A percentile compares a stretch with the other conserved stretches of the same genome.
These are phyloP conservation scores for Corythornis cristatus DNA, from an alignment of 2,113 vertebrate genomes.

Conservation along the genomic window DNA sequence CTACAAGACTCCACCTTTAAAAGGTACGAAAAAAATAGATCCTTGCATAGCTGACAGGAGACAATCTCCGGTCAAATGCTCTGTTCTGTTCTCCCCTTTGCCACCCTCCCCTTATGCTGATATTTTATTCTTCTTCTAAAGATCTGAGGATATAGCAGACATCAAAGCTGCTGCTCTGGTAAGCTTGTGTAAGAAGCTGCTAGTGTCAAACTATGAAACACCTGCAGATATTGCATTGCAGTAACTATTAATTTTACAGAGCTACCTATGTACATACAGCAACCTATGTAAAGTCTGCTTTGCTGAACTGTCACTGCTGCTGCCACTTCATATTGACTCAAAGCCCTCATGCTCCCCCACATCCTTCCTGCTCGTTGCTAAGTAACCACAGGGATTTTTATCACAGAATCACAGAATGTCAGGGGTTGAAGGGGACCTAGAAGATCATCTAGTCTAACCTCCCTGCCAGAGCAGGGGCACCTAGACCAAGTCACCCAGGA, in stretches of 20 bases:
- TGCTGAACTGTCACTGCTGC: neutral
- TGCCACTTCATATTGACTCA: neutral
- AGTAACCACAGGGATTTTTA: neutral
- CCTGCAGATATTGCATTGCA: slow-evolving; percentile 27
- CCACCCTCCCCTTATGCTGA: neutral
- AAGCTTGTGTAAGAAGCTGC: neutral
- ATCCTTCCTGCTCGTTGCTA: slow-evolving; percentile 36
- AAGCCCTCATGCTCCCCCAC: neutral
- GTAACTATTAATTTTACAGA: slow-evolving; percentile 42
- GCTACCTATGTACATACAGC: neutral
- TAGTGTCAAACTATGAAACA: neutral
- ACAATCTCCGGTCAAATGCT: neutral
- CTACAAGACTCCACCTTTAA: neutral
- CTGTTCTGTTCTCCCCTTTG: neutral
- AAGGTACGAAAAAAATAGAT: neutral
- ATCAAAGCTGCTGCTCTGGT: neutral
- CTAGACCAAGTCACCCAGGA: too few species aligned
- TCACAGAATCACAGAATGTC: too few species aligned
- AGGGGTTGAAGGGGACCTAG: too few species aligned
- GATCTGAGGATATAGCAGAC: neutral
- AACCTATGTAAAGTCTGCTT: slow-evolving; percentile 6
- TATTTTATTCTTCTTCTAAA: neutral
- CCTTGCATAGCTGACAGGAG: neutral
- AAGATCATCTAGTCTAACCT: too few species aligned
- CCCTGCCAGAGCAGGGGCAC: too few species aligned